phyloP scores from a whole-genome alignment of 2,113 vertebrate species.

The Pteruthius melanotis region DNA sequence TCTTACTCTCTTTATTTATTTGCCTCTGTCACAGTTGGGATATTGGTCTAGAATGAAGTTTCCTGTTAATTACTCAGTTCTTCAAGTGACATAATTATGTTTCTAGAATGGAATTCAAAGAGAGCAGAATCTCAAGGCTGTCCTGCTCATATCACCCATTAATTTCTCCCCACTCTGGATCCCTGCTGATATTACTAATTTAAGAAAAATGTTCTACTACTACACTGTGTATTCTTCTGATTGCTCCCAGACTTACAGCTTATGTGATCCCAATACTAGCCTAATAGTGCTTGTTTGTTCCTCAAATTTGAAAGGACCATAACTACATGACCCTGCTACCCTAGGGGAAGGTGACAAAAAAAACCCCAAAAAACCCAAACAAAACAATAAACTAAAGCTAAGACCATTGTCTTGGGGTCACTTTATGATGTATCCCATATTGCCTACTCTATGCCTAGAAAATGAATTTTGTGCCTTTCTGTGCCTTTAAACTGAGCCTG shows the following conservation, averaged over 20 bases:
- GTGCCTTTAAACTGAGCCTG: no score
- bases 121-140: not conserved
- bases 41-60: not conserved
- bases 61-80: not conserved
- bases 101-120: not conserved
- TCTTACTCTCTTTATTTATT: not conserved
- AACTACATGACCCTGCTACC: not conserved
- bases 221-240: not conserved
- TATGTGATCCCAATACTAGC: accelerated
- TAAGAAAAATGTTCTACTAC: not conserved
- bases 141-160: not conserved
- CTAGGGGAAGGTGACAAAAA: no score
- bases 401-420: no score
- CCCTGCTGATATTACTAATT: not conserved
- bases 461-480: no score
- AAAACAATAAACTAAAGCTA: not conserved
- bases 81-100: not conserved
- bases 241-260: not conserved
- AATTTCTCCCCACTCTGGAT: not conserved
- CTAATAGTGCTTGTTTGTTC: not conserved
- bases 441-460: no score
- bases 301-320: not conserved
- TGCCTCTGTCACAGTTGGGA: not conserved
- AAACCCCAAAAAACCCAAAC: accelerated
- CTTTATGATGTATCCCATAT: no score